Evolutionary conservation across 2,797 vertebrate genomes (phyloP).

Genomic region (Cossypha heuglini): DNA sequence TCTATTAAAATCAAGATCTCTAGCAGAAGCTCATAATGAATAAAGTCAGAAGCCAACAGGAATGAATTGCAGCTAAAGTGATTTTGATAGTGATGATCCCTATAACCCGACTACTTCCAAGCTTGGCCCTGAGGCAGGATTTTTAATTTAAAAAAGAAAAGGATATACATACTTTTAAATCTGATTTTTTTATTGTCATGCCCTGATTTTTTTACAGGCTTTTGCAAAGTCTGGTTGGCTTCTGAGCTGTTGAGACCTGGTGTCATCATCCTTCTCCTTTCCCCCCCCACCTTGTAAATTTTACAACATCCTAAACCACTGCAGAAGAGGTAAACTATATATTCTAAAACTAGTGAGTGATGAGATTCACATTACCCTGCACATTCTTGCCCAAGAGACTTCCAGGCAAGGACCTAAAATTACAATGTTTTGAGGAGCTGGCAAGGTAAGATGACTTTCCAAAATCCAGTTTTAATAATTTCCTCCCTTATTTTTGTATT

Average conservation of each 20-base stretch:
- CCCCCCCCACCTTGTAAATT: slow-evolving; percentile 7
- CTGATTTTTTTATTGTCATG: slow-evolving; percentile 62
- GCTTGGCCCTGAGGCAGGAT: slow-evolving; percentile 69
- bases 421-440: slow-evolving; percentile 32
- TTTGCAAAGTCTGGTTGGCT: slow-evolving; percentile 60
- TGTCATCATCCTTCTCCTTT: slow-evolving; percentile 18
- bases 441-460: slow-evolving; percentile 13
- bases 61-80: slow-evolving; percentile 70
- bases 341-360: not conserved
- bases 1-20: slow-evolving; percentile 71
- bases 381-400: not conserved
- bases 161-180: slow-evolving; percentile 69
- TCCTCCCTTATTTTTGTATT: not conserved
- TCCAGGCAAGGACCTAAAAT: slow-evolving; percentile 15
- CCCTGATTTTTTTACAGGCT: slow-evolving; percentile 58
- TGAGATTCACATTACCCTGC: not conserved
- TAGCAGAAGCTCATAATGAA: slow-evolving; percentile 68
- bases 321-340: slow-evolving; percentile 26
- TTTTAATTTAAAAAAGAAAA: slow-evolving; percentile 74
- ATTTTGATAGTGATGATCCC: slow-evolving; percentile 72
- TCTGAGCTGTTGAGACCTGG: slow-evolving; percentile 60
- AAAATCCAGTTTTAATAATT: slow-evolving; percentile 45
- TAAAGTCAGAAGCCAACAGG: slow-evolving; percentile 68
- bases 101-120: slow-evolving; percentile 72
- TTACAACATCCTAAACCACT: slow-evolving; percentile 61